phyloP scores from a whole-genome alignment of 2,888 invertebrate genomes.

The Leptinotarsa peninsularis region DNA sequence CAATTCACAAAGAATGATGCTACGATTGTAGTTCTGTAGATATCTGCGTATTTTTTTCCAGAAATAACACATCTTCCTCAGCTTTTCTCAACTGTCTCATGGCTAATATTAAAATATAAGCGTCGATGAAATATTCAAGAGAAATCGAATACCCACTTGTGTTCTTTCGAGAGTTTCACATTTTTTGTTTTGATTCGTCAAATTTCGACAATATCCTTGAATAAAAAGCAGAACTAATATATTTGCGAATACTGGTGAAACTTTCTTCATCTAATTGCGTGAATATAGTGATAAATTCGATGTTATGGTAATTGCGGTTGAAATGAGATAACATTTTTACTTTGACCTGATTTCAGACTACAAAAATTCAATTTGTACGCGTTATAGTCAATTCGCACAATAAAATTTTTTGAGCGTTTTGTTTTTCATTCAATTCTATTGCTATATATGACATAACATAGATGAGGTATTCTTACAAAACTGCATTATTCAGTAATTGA shows the following conservation, averaged over 20 bases:
- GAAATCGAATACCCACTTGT: no score
- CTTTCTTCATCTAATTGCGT: background rate
- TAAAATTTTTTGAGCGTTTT: no score
- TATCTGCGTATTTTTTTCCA: no score
- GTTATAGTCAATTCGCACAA: no score
- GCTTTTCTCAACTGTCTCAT: no score
- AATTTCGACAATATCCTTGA: background rate
- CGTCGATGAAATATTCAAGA: background rate
- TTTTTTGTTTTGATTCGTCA: background rate
- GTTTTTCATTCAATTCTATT: background rate
- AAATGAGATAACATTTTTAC: slow-evolving; percentile 4
- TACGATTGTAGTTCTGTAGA: no score
- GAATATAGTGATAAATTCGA: background rate
- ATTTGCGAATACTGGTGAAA: background rate
- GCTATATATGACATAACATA: background rate
- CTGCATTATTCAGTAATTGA: no score
- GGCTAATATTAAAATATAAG: no score
- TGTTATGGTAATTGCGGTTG: background rate
- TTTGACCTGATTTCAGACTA: background rate
- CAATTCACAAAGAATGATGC: no score
- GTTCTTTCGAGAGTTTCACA: no score
- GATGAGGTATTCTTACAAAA: no score
- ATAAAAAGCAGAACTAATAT: background rate
- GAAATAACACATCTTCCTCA: no score
- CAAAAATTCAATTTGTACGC: background rate